Evolutionary conservation across 2,888 invertebrate genomes (phyloP), one percentile per base, ranked within the genome.

Genomic region (Priocnemis perturbator): DNA sequence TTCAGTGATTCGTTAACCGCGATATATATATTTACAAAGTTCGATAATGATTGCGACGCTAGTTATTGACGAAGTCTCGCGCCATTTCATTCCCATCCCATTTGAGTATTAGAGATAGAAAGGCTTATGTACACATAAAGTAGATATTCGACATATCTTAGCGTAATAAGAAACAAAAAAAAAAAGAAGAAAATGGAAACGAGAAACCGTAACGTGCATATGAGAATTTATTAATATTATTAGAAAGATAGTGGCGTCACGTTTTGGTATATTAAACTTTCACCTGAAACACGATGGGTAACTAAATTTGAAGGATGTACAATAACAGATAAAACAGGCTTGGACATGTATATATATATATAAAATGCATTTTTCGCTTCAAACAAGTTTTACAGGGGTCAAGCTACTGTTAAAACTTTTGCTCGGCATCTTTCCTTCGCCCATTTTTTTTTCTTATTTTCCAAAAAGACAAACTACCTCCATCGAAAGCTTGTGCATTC

Each of bases 41-140:
- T 55, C 48, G 50, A 30, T 53, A 64, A 57, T 58, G 56, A 64
- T 68, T 64, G 45, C 57, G 53, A 44, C 56, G 44, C n/a, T 61
- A 26, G 57, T 55, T 20, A 48, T 53, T 58, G 45, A 74, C 72
- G 64, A 67, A 59, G 61, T 71, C 69, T 74, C 73, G 71, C 69
- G 65, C 73, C 76, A 72, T 74, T 79, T 73, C 67, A 75, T 71
- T 73, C 70, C 72, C 64, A 76, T 67, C 71, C 71, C 75, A 37
- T 74, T 73, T 74, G 71, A 77, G 69, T 78, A 71, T 80, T 78
- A 81, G 66, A 77, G 71, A 81, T 77, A 77, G 69, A 78, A 83
- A 74, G 66, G 71, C 63, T 68, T 78, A 73, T 75, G 23, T 75
- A 77, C 77, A 77, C 65, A 68, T 67, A 69, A 61, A 2, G 20